phyloP scores from a whole-genome alignment of 2,113 vertebrate genomes.

The Sinocyclocheilus anophthalmus region DNA sequence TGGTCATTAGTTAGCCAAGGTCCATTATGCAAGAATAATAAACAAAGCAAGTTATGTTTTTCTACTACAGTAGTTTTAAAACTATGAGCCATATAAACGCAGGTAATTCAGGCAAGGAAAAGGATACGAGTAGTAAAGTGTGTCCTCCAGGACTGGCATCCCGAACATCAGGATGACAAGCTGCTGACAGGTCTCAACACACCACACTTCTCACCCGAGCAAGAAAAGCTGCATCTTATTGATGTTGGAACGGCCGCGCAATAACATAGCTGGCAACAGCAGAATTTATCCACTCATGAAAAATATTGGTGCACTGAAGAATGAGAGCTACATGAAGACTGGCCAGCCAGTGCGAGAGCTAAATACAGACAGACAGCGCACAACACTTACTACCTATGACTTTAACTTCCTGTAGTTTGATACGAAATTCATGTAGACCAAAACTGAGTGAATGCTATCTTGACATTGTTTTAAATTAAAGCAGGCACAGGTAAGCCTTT shows the following conservation, averaged over 20 bases:
- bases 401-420: neutral
- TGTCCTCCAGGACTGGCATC: constrained; percentile 67
- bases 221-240: constrained; percentile 4
- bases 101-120: neutral
- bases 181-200: constrained; percentile 18
- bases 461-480: constrained; percentile 5
- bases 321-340: neutral
- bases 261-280: neutral
- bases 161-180: constrained; percentile 23
- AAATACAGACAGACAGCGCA: neutral
- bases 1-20: neutral
- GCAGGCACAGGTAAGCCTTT: constrained; percentile 26
- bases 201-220: constrained; percentile 20
- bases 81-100: neutral
- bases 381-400: neutral
- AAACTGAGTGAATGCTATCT: neutral
- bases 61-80: neutral
- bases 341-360: too few relatives aligned
- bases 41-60: neutral
- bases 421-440: neutral
- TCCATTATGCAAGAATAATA: neutral
- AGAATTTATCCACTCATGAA: neutral
- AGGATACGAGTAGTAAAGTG: constrained; percentile 78
- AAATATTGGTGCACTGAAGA: neutral
- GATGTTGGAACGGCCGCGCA: neutral